Evolutionary conservation across 1,140 invertebrate genomes (phyloP).

Genomic region (Antheraea mylitta): DNA sequence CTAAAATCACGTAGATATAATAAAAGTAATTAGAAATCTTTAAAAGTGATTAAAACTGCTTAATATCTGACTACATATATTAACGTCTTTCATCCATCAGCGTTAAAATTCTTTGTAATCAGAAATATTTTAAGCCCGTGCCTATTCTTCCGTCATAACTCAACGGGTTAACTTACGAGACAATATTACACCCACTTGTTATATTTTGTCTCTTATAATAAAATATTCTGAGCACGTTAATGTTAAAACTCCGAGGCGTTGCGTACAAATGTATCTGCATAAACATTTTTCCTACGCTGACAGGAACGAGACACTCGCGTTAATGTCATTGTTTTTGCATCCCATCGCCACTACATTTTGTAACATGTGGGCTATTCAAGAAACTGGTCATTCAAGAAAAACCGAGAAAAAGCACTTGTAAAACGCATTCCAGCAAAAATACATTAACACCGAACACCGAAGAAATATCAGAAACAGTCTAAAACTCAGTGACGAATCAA

Average conservation of each 20-base stretch:
- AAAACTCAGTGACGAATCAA: too few species aligned
- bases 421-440: too few species aligned
- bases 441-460: too few species aligned
- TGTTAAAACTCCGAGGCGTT: constrained; percentile 32
- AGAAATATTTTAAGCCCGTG: background rate
- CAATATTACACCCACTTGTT: constrained; percentile 30
- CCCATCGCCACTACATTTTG: too few species aligned
- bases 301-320: constrained; percentile 15
- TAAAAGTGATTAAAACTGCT: too few species aligned
- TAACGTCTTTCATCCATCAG: background rate
- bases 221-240: constrained; percentile 54
- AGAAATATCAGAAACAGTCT: too few species aligned
- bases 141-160: background rate
- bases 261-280: constrained; percentile 45
- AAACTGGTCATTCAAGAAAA: too few species aligned
- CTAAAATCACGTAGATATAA: too few species aligned
- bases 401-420: too few species aligned
- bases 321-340: constrained; percentile 12
- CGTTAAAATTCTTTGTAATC: background rate
- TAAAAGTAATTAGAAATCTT: too few species aligned
- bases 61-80: background rate
- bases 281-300: constrained; percentile 40
- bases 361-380: too few species aligned
- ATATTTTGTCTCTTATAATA: constrained; percentile 27
- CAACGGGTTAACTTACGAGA: background rate